These are phyloP conservation scores for Celastrina argiolus DNA, from an alignment of 2,888 invertebrate species.

Conservation along the genomic window DNA sequence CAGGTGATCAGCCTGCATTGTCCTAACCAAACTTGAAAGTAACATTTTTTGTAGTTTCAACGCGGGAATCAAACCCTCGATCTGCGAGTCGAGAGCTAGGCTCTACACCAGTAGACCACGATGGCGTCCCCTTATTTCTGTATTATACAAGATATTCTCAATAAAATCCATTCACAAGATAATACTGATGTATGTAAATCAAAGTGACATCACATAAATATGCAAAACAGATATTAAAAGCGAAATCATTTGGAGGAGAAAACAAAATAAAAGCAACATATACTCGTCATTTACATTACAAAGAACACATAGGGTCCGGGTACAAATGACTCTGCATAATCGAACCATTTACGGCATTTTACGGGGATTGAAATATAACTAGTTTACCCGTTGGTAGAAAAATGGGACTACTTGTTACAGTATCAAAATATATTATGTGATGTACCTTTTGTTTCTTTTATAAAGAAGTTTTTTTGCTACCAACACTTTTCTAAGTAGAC, in stretches of 20 bases:
- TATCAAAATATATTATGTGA: too few species aligned
- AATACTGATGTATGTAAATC: neutral
- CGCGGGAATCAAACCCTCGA: too few species aligned
- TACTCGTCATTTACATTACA: slow-evolving; percentile 18
- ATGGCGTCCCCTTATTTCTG: too few species aligned
- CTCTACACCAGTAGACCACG: too few species aligned
- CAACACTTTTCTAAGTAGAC: too few species aligned
- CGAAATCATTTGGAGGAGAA: slow-evolving; percentile 2
- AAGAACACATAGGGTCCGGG: slow-evolving; percentile 21
- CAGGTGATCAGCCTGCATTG: too few species aligned
- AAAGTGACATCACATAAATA: slow-evolving; percentile 5
- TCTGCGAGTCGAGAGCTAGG: too few species aligned
- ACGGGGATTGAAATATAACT: slow-evolving; percentile 20
- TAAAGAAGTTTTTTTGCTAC: too few species aligned
- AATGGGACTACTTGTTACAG: neutral
- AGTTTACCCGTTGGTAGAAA: slow-evolving; percentile 2
- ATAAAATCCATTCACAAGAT: neutral
- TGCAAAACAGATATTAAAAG: slow-evolving; percentile 6
- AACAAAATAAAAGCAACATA: slow-evolving; percentile 4
- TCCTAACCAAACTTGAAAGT: too few species aligned
- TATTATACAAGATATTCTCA: neutral
- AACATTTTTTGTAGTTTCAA: too few species aligned
- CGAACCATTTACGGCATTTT: slow-evolving; percentile 20
- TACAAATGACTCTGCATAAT: slow-evolving; percentile 24
- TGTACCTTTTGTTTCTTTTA: too few species aligned